phyloP scores from a whole-genome alignment of 2,797 vertebrate species.

The Danio aesculapii region DNA sequence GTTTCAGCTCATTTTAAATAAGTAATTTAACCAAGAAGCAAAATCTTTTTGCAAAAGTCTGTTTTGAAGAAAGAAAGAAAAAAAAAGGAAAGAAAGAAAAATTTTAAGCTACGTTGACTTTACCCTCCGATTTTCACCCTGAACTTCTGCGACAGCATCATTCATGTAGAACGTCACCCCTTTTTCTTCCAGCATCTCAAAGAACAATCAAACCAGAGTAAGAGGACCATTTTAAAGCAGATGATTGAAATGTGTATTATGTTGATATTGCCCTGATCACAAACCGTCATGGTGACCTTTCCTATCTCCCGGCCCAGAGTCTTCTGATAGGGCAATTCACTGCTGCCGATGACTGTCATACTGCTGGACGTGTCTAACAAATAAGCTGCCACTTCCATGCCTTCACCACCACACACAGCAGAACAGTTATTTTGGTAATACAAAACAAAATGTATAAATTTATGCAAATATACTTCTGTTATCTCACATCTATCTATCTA shows the following conservation, averaged over 20 bases:
- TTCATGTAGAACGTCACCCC: constrained; percentile 85
- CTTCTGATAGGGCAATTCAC: constrained; percentile 80
- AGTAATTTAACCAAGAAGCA: too few species aligned
- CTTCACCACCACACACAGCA: constrained; percentile 63
- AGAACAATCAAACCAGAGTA: constrained; percentile 35
- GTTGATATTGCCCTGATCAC: constrained; percentile 3
- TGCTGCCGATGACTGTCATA: constrained; percentile 83
- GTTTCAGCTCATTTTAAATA: too few species aligned
- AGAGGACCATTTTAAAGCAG: background rate
- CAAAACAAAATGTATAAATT: background rate
- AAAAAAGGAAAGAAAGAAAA: background rate
- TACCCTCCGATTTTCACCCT: constrained; percentile 81
- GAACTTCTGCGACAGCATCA: constrained; percentile 76
- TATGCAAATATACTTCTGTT: background rate
- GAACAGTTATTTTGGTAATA: background rate
- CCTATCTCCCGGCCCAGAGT: constrained; percentile 82
- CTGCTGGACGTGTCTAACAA: constrained; percentile 78
- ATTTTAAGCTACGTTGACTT: background rate
- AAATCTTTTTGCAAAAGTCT: too few species aligned
- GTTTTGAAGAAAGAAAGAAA: too few species aligned
- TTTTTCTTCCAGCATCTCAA: constrained; percentile 81
- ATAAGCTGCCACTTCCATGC: constrained; percentile 86
- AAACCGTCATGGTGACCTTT: constrained; percentile 80
- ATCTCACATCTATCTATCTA: too few species aligned
- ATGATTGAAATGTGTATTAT: background rate